Evolutionary conservation across 2,888 invertebrate species (phyloP), one percentile per base, ranked within the genome.

Genomic region (Ethmia dodecea): DNA sequence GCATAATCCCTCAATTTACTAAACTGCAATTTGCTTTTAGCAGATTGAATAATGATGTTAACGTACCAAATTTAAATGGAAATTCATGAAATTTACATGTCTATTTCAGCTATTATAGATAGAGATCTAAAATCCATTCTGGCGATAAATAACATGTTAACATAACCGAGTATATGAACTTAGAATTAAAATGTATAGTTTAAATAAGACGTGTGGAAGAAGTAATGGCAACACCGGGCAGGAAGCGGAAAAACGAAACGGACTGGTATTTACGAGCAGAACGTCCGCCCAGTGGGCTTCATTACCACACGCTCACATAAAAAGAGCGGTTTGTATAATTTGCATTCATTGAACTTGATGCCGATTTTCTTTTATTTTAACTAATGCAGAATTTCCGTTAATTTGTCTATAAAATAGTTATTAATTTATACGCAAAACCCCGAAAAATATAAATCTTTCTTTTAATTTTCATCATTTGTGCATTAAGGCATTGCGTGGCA

Each of bases 171-270:
- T 22, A 22, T n/a, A 22, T 22, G n/a, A n/a, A 22, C 55, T 61
- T 63, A 56, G 65, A 73, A 75, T 74, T 77, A 75, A 57, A 62
- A 62, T 60, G 63, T 62, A 61, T 68, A 62, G 64, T 63, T 69
- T 70, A 71, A 79, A 74, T 77, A 77, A 81, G 79, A 79, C 76
- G 67, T 73, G 71, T 70, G 73, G 67, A 61, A 66, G 61, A 70
- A 77, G 68, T 77, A 77, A 75, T 69, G 63, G 76, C 67, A 70
- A 68, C 69, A 66, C 63, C 63, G 63, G 68, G 55, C 68, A 72
- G 81, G 81, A 80, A 81, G 63, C 77, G 80, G 80, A 75, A 79
- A 80, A 79, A 77, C 81, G 77, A 76, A 81, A 73, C 77, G 75
- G 74, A 70, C 73, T 69, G 70, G 76, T 81, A 84, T 84, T 83